Percentiles rank a stretch among this genome's conserved stretches.
phyloP scores from a whole-genome alignment of 2,797 vertebrate species.

The Corythornis leucogaster region DNA sequence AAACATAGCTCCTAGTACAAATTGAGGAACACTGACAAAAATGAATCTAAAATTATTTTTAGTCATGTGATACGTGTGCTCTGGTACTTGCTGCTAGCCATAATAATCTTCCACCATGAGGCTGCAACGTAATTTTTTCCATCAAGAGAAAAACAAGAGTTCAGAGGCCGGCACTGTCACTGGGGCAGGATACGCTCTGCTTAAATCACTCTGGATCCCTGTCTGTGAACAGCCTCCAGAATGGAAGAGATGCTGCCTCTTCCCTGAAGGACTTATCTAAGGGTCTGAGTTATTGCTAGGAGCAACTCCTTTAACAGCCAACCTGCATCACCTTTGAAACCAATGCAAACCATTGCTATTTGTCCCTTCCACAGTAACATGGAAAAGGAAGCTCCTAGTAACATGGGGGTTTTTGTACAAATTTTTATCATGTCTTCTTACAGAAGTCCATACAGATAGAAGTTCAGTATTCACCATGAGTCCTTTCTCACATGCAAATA shows the following conservation, averaged over 20 bases:
- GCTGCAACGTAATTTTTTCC: not conserved
- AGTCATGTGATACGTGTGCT: not conserved
- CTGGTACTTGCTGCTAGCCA: not conserved
- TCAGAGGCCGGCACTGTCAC: not conserved
- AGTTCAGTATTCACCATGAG: not conserved
- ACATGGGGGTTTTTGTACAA: not conserved
- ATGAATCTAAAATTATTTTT: constrained; percentile 27
- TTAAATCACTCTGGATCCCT: not conserved
- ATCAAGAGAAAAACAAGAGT: not conserved
- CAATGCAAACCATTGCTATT: not conserved
- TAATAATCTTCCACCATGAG: not conserved
- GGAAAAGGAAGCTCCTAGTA: not conserved
- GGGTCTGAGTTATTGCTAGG: not conserved
- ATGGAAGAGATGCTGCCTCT: not conserved
- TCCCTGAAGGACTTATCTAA: not conserved
- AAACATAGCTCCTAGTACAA: not conserved
- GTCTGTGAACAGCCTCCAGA: not conserved
- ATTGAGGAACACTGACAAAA: constrained; percentile 1
- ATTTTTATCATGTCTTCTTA: not conserved
- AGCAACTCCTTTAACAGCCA: not conserved
- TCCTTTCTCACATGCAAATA: not conserved
- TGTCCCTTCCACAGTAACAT: not conserved
- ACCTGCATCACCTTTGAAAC: not conserved
- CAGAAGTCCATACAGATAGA: not conserved
- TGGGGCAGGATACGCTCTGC: not conserved